Base-by-base conservation (phyloP, 2,888 invertebrate genomes). In the Tetropium fuscum region DNA sequence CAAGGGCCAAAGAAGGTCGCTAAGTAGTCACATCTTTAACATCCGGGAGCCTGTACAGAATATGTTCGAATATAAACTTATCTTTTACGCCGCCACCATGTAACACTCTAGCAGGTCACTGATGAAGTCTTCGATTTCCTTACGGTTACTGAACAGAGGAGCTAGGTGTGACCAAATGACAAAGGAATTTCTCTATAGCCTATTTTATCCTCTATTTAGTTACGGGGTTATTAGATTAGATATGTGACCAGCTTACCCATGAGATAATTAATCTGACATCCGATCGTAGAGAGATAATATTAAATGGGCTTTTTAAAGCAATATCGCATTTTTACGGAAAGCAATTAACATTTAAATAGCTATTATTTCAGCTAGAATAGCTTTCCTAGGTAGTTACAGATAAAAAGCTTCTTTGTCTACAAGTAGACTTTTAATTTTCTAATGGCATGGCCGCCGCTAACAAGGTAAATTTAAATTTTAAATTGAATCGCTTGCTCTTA, bases 211-310 rank as follows among this genome's bases (percentile, higher is more conserved):
- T 20, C 13, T 34, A 13, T 13, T 7, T 34, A 11, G 2, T 11
- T 34, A 44, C 44, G 16, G 18, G 11, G 22, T 20, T 36, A 60
- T 55, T 51, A 49, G 20, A 60, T 60, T 60, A 55, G 60, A 60
- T 51, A 36, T 34, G 38, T 51, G 40, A 40, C 30, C 54, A 32
- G 40, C 38, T 36, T 40, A 40, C 51, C 56, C 49, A 51, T 53
- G 40, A 45, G 34, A 45, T 53, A 53, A 60, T 60, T 53, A 60
- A 56, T 60, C 47, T 53, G 60, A 60, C 54, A 45, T 45, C 55
- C 19, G 36, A 48, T 36, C 22, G 36, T 25, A 10, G 34, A 8
- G 51, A 25, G 38, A 49, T 27, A 40, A 51, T 19, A n/a, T 7
- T 19, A 40, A 40, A 25, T 51, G 40, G 10, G 36, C 8, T 51